Evolutionary conservation across 1,140 invertebrate species (phyloP), one percentile per base, ranked within the genome.

Genomic region (Drosophila leontia): DNA sequence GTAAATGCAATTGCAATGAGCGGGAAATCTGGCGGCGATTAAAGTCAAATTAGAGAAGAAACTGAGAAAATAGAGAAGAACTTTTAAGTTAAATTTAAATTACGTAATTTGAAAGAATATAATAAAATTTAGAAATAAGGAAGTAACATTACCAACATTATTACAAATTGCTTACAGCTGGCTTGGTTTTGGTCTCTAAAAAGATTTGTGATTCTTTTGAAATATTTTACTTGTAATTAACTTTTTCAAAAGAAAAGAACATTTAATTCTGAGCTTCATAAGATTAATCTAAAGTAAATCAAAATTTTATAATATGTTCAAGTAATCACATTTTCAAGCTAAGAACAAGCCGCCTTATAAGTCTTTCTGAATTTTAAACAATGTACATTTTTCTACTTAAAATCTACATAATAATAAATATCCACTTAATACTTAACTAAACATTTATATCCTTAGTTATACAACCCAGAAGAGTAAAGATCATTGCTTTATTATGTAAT

Each of bases 11-110:
- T 37, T 15, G 45, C 53, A 58, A 51, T 11, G 11, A 59, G 15
- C n/a, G 35, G 32, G 41, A 64, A 63, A 78, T 62, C 26, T 39
- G 11, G 3, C 5, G 1, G 13, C 12, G 8, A 42, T 67, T 7
- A 67, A 56, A 70, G 34, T 62, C 57, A 39, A 29, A 15, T 44
- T 19, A 75, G 41, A 4, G 6, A n/a, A 51, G 12, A 3, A 37
- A 0, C 3, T 19, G 3, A 3, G 23, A 15, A 56, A n/a, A n/a
- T n/a, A 23, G 37, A 6, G 13, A 7, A 39, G 37, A 13, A 12
- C 4, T 37, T 37, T 37, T 6, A 29, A 29, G 0, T 29, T 0
- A 29, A 29, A 6, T 6, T 5, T 29, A 29, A 29, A 29, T 29
- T 6, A 29, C 0, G 26, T 29, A 29, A 29, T 29, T 29, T 29